Evolutionary conservation across 2,797 vertebrate species (phyloP), one percentile per base, ranked within the genome.

Genomic region (Melanotaenia parkinsoni): DNA sequence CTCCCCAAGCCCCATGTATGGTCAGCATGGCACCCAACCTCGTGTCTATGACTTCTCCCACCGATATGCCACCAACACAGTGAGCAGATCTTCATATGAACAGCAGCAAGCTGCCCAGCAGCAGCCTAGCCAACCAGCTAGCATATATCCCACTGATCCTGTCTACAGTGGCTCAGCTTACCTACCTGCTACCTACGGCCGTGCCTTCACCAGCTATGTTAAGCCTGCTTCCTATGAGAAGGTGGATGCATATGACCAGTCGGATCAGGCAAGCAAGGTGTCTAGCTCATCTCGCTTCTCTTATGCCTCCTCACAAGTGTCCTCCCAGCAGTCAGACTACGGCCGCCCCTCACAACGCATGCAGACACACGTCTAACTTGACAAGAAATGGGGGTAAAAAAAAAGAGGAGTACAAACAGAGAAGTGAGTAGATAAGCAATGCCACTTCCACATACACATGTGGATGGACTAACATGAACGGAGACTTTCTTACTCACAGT

Each of bases 361-460:
- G 95, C 97, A 98, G 91, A 98, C 97, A 69, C 97, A 98, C 1
- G 96, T 98, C 88, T 98, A 94, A 98, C 62, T 26, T 54, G 77
- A 77, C 80, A 67, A 69, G 67, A 76, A 60, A 63, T 50, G 33
- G 7, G 5, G 33, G 7, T 0, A 18, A 64, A 71, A 51, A 57
- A 68, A 63, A 43, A 67, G 51, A 76, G 20, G 65, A 64, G 40
- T 70, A 37, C 54, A 68, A 76, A 70, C 32, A 33, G 32, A 87
- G 72, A 83, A 72, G 70, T 38, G 71, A 86, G 69, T 77, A 72
- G 71, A 79, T 78, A 74, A 85, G 76, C 75, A 77, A 81, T 60
- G 80, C 70, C 76, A 79, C 63, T 54, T 74, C 56, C 86, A 76
- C 80, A 74, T 56, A 76, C 32, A 56, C 1, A 59, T 80, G 87